Evolutionary conservation across 2,888 invertebrate species (phyloP).

Genomic region (Caenorhabditis auriculariae): DNA sequence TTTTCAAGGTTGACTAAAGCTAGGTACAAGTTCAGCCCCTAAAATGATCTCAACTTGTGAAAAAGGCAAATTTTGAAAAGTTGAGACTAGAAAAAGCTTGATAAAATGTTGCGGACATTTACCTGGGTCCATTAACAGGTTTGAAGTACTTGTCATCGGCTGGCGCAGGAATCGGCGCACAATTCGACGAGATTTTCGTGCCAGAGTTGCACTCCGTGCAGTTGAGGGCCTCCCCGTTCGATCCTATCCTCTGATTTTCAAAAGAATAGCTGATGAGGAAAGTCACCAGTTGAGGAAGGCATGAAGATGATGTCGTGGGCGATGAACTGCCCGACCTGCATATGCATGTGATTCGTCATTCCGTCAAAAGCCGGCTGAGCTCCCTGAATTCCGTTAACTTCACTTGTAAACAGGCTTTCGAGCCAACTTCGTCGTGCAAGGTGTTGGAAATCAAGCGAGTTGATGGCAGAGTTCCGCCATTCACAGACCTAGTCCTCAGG

Average conservation of each 20-base stretch:
- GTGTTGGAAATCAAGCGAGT: conserved; percentile 32
- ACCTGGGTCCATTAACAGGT: background rate
- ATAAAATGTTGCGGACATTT: too few relatives aligned
- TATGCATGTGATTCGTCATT: conserved; percentile 66
- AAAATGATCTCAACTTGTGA: too few relatives aligned
- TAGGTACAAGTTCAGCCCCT: too few relatives aligned
- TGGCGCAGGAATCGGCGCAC: conserved; percentile 82
- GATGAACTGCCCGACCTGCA: conserved; percentile 91
- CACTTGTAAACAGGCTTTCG: background rate
- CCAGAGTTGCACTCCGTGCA: conserved; percentile 77
- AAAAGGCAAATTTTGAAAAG: too few relatives aligned
- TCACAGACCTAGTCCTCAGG: conserved; percentile 20
- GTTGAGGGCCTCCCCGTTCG: conserved; percentile 41
- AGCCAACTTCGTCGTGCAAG: conserved; percentile 21
- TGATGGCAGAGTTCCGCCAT: conserved; percentile 27
- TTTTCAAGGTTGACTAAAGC: too few relatives aligned
- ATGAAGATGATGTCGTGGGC: conserved; percentile 92
- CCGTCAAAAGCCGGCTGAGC: conserved; percentile 14
- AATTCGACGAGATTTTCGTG: conserved; percentile 81
- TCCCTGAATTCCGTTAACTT: conserved; percentile 3
- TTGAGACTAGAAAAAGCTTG: too few relatives aligned
- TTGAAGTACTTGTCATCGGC: conserved; percentile 30
- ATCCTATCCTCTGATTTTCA: conserved; percentile 7
- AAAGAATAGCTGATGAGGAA: too few relatives aligned
- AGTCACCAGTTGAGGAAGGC: conserved; percentile 71